Evolutionary conservation across 2,888 invertebrate species (phyloP), one percentile per base, ranked within the genome.

Genomic region (Campoplex capitator): DNA sequence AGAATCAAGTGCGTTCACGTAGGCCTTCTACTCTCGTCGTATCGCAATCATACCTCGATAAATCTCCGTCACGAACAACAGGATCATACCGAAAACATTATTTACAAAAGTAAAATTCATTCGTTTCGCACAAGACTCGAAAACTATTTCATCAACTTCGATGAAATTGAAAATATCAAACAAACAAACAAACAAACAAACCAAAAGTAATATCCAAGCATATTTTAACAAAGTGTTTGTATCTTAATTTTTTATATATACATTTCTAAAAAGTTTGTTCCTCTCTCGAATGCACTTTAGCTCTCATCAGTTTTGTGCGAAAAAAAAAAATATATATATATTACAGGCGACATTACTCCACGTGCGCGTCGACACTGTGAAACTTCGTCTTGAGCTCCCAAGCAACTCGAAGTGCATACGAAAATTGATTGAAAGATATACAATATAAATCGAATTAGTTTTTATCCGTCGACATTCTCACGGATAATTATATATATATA

Each of bases 1-100:
- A 42, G 81, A 81, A 51, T 81, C 73, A 75, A 58, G 83, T 86
- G 80, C 83, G 83, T 84, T 81, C 86, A 77, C 81, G 80, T 51
- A 35, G 81, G 77, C 83, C 56, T 32, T 38, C 67, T 9, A 32
- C 68, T 23, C 38, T 70, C 16, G 56, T 68, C 45, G 23, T 78
- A 68, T 68, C 67, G 28, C 62, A 74, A 58, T 58, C 73, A 54
- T 67, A 45, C 16, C 4, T 4, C 18, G 16, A 18, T 51, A 18
- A 51, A 16, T 51, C 18, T 51, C 51, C 2, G 16, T 16, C 51
- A 51, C 4, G 4, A 16, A 51, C 4, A 51, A 51, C 4, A 51
- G 51, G 18, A 16, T 51, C 18, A 48, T 16, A 16, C 4, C 3
- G 2, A 4, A 51, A 51, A 51, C 16, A 51, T 51, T 51, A 51